phyloP scores from a whole-genome alignment of 2,113 vertebrate species.

The Colinus virginianus region DNA sequence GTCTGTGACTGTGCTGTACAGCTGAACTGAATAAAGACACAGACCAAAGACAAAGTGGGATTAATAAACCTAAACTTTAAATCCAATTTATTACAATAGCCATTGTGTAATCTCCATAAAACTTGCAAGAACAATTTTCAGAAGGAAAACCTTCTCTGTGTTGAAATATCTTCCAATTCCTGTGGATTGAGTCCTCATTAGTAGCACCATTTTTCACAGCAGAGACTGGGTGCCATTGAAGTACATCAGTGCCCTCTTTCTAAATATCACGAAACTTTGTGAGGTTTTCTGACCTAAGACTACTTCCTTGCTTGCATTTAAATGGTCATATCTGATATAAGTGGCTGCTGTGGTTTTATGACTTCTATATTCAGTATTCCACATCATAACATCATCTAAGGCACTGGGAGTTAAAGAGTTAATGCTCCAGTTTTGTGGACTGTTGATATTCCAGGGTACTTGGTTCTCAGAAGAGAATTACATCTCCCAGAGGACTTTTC shows the following conservation, averaged over 20 bases:
- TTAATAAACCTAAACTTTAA: background rate
- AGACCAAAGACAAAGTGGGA: background rate
- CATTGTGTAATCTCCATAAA: background rate
- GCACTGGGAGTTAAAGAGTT: too few species aligned
- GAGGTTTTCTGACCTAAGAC: background rate
- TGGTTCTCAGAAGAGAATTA: too few species aligned
- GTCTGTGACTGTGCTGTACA: background rate
- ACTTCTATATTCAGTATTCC: too few species aligned
- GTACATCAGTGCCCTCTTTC: background rate
- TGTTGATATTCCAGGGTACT: too few species aligned
- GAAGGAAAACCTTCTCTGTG: background rate
- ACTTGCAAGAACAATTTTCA: background rate
- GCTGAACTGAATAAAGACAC: background rate
- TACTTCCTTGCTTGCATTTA: background rate
- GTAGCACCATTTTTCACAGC: background rate
- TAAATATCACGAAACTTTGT: background rate
- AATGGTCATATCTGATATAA: background rate
- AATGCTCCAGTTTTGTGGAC: too few species aligned
- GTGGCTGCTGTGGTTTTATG: background rate
- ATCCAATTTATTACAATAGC: background rate
- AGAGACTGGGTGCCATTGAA: background rate
- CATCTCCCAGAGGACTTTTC: too few species aligned
- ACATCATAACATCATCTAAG: too few species aligned
- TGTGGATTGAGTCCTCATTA: fast-evolving
- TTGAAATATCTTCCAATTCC: background rate